phyloP scores from a whole-genome alignment of 2,113 vertebrate species.

The Cercopithecus mona region DNA sequence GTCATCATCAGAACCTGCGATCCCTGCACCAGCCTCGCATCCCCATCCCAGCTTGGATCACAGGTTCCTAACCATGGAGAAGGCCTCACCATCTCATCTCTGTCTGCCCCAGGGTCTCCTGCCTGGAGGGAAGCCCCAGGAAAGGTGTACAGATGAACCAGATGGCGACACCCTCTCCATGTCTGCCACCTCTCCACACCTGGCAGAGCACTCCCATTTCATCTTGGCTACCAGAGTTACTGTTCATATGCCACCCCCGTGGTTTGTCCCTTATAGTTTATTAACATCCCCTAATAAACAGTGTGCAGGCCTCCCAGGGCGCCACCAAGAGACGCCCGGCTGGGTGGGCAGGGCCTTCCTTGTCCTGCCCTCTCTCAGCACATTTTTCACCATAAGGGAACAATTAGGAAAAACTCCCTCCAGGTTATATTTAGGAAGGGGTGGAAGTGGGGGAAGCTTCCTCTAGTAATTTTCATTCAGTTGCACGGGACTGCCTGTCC shows the following conservation, averaged over 20 bases:
- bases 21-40: fast-evolving
- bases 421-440: constrained; percentile 84
- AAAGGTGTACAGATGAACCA: background rate
- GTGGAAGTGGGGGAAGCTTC: constrained; percentile 62
- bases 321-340: constrained; percentile 76
- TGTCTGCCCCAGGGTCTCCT: fast-evolving
- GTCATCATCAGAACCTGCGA: background rate
- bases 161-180: background rate
- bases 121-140: background rate
- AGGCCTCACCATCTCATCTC: background rate
- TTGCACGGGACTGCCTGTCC: constrained; percentile 41
- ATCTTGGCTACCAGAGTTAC: constrained; percentile 76
- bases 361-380: constrained; percentile 81
- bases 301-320: constrained; percentile 69
- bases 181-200: background rate
- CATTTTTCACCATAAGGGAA: constrained; percentile 84
- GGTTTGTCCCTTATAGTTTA: constrained; percentile 80
- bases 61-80: background rate
- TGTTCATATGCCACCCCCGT: constrained; percentile 66
- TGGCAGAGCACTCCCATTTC: constrained; percentile 48
- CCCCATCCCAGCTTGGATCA: background rate
- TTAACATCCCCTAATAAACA: constrained; percentile 85
- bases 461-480: constrained; percentile 74
- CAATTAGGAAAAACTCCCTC: constrained; percentile 86
- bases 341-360: constrained; percentile 72